Conservation (phyloP, 1,140 invertebrate species). For the Hypothenemus hampei region DNA sequence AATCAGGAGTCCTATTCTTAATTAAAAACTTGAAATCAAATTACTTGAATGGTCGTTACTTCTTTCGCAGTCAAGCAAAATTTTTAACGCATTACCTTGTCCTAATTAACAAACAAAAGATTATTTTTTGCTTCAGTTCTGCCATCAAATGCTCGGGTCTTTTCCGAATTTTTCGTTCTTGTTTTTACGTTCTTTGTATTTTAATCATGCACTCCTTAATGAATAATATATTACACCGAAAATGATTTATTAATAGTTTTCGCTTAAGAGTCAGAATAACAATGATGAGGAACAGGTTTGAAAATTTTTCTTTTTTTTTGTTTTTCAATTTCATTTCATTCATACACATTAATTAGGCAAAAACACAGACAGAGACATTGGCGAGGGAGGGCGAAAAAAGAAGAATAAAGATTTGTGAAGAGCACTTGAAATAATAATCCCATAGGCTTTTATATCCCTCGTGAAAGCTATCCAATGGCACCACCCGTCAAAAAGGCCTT, state of each 20-base stretch:
- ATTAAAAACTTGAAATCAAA: too few relatives aligned
- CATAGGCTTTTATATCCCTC: not conserved
- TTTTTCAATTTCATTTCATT: too few relatives aligned
- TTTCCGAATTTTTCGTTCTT: not conserved
- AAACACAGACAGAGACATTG: too few relatives aligned
- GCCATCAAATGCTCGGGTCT: slow-evolving; percentile 10
- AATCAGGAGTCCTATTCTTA: too few relatives aligned
- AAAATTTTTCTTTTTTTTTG: too few relatives aligned
- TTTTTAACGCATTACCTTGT: slow-evolving; percentile 20
- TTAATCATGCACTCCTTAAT: slow-evolving; percentile 3
- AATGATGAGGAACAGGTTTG: too few relatives aligned
- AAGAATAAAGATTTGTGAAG: not conserved
- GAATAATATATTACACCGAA: slow-evolving; percentile 8
- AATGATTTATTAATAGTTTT: slow-evolving; percentile 11
- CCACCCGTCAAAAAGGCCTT: not conserved
- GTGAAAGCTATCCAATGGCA: not conserved
- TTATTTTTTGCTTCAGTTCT: slow-evolving; percentile 14
- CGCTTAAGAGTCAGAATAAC: too few relatives aligned
- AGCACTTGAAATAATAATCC: not conserved
- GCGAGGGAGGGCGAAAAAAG: too few relatives aligned
- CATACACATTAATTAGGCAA: too few relatives aligned
- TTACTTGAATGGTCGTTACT: not conserved
- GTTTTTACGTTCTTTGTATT: slow-evolving; percentile 17
- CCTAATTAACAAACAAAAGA: slow-evolving; percentile 24
- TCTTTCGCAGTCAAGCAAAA: slow-evolving; percentile 2